Conservation (phyloP, 2,888 invertebrate genomes). For the Cheilosia vernalis region DNA sequence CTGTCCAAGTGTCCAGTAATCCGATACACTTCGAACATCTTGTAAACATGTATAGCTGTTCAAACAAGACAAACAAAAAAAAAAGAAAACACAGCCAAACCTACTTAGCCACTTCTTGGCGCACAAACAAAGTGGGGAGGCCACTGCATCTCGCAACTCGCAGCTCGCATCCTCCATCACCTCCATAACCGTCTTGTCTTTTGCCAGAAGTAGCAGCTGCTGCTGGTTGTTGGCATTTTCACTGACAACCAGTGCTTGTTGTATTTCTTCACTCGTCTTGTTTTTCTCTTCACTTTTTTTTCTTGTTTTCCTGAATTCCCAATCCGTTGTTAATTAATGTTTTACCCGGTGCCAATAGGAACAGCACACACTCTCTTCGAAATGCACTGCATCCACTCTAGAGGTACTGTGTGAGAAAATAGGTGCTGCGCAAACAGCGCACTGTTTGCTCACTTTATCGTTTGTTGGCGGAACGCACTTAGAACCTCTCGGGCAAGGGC, state of each 20-base stretch:
- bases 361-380: slow-evolving; percentile 41
- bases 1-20: slow-evolving; percentile 39
- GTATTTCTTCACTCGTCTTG: slow-evolving; percentile 37
- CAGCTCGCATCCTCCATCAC: slow-evolving; percentile 45
- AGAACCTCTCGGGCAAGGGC: slow-evolving; percentile 44
- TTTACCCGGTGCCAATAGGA: slow-evolving; percentile 65
- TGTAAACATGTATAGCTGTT: slow-evolving; percentile 54
- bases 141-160: slow-evolving; percentile 13
- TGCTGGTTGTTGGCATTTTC: slow-evolving; percentile 55
- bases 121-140: slow-evolving; percentile 43
- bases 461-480: slow-evolving; percentile 62
- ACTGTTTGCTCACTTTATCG: slow-evolving; percentile 65
- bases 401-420: slow-evolving; percentile 44
- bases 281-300: background rate
- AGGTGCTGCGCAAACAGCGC: slow-evolving; percentile 42
- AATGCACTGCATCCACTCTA: slow-evolving; percentile 6
- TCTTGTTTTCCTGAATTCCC: slow-evolving; percentile 44
- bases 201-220: slow-evolving; percentile 35
- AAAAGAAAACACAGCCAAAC: slow-evolving; percentile 22
- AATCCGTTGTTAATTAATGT: slow-evolving; percentile 72
- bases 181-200: slow-evolving; percentile 33
- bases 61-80: background rate
- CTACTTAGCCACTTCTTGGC: slow-evolving; percentile 52
- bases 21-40: slow-evolving; percentile 51
- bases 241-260: slow-evolving; percentile 63